Evolutionary conservation across 2,888 invertebrate genomes (phyloP).

Genomic region (Synergus laeviventris): DNA sequence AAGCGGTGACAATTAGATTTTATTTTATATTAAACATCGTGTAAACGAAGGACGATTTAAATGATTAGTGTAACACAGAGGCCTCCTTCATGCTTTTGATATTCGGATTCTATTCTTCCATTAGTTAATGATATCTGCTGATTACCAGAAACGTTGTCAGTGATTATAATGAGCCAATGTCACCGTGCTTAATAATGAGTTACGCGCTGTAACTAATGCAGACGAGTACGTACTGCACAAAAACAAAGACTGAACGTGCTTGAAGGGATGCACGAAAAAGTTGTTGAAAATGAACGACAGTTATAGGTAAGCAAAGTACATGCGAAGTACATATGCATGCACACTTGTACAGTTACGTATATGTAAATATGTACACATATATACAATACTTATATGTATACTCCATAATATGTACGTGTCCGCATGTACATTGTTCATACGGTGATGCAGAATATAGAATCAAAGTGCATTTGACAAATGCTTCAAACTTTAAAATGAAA

Average conservation of each 20-base stretch:
- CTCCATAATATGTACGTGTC: constrained; percentile 14
- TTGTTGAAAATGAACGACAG: constrained; percentile 21
- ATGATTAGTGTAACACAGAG: not conserved
- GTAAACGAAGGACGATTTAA: not conserved
- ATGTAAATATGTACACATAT: constrained; percentile 1
- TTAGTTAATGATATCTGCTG: constrained; percentile 20
- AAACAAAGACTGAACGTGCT: constrained; percentile 36
- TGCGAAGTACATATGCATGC: constrained; percentile 15
- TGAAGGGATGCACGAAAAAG: constrained; percentile 29
- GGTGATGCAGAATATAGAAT: constrained; percentile 2
- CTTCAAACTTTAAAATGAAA: not conserved
- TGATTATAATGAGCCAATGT: constrained; percentile 25
- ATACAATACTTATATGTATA: constrained; percentile 15
- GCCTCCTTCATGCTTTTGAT: not conserved
- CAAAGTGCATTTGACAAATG: constrained; percentile 1
- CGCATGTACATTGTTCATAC: constrained; percentile 18
- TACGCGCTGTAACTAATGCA: not conserved
- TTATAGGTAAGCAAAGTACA: constrained; percentile 15
- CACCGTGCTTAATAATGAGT: constrained; percentile 16
- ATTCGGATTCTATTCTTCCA: constrained; percentile 29
- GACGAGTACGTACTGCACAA: constrained; percentile 22
- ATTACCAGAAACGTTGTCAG: constrained; percentile 25
- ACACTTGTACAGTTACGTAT: constrained; percentile 37
- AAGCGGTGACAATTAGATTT: not conserved
- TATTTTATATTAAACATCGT: not conserved